Evolutionary conservation across 2,888 invertebrate species (phyloP).

Genomic region (Himalopsyche japonica): DNA sequence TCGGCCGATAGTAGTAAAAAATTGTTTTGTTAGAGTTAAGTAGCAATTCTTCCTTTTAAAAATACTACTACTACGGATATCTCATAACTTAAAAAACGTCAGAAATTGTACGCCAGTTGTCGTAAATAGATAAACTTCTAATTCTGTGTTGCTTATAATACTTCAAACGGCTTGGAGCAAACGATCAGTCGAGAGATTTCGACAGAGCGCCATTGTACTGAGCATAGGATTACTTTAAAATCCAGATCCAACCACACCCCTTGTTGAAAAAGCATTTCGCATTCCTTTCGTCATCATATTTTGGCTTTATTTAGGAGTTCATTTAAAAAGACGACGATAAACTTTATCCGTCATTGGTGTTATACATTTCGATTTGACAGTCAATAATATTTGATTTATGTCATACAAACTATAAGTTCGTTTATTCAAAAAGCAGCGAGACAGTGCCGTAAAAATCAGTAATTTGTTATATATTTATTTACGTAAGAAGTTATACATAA

Average conservation of each 20-base stretch:
- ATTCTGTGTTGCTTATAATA: neutral
- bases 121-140: neutral
- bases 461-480: neutral
- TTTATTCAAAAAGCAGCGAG: neutral
- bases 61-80: slow-evolving; percentile 14
- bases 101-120: neutral
- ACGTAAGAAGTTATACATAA: neutral
- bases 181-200: slow-evolving; percentile 3
- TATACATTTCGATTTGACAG: neutral
- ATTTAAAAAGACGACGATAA: neutral
- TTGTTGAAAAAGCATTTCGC: neutral
- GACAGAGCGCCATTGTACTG: slow-evolving; percentile 26
- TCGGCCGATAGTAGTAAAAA: slow-evolving; percentile 27
- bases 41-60: slow-evolving; percentile 19
- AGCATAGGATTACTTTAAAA: slow-evolving; percentile 21
- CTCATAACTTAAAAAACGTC: slow-evolving; percentile 18
- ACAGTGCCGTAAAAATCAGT: neutral
- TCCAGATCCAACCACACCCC: slow-evolving; percentile 28
- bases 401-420: neutral
- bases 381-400: neutral
- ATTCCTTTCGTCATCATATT: neutral
- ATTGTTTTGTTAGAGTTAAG: slow-evolving; percentile 31
- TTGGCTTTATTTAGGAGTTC: neutral
- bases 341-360: neutral
- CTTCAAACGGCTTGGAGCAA: slow-evolving; percentile 6